A percentile compares a stretch with the other conserved stretches of the same genome.
phyloP scores from a whole-genome alignment of 2,113 vertebrate species.

The Puffinus mauretanicus region DNA sequence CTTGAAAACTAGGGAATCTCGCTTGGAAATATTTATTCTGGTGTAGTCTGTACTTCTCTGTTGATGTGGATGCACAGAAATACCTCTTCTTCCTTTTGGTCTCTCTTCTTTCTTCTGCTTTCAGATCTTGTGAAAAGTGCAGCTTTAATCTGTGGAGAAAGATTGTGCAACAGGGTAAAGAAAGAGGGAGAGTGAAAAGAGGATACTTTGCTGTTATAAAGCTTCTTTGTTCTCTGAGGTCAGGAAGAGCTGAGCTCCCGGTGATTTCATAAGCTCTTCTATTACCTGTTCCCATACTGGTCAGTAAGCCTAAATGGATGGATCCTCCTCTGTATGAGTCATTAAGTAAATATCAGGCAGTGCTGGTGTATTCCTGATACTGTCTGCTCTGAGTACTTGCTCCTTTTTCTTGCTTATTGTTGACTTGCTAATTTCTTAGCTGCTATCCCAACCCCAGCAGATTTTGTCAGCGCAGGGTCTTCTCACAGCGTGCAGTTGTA shows the following conservation, averaged over 20 bases:
- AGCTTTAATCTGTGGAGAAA: not conserved
- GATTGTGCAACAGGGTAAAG: not conserved
- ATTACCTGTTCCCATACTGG: slow-evolving; percentile 24
- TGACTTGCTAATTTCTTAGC: not conserved
- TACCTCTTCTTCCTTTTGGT: not conserved
- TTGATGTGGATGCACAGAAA: not conserved
- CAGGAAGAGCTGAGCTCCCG: not conserved
- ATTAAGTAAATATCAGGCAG: not conserved
- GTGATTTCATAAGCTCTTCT: not conserved
- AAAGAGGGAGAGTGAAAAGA: not conserved
- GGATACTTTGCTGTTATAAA: not conserved
- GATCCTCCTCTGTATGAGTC: not conserved
- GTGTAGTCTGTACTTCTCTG: not conserved
- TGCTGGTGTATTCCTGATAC: not conserved
- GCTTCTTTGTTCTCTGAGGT: slow-evolving; percentile 38
- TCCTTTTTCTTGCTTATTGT: not conserved
- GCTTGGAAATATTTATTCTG: not conserved
- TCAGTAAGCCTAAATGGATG: not conserved
- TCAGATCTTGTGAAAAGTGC: not conserved
- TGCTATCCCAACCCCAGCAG: not conserved
- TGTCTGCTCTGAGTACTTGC: not conserved
- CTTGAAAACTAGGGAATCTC: not conserved
- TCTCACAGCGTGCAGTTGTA: not conserved
- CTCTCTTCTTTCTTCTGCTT: not conserved
- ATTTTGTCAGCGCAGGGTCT: not conserved